These are phyloP conservation scores for Sorex araneus DNA, from an alignment of 2,113 vertebrate genomes.

Conservation along the genomic window DNA sequence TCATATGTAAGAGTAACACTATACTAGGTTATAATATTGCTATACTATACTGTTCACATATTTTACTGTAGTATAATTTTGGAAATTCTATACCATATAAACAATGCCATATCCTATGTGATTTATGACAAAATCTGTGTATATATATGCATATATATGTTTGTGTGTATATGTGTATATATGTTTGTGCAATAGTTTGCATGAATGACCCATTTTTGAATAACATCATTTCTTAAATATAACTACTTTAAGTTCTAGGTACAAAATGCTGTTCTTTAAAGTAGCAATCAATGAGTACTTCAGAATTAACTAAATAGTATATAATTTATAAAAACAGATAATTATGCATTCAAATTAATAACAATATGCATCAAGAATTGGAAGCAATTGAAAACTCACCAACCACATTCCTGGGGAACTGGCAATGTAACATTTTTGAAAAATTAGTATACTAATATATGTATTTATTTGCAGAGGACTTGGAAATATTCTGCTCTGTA, in stretches of 20 bases:
- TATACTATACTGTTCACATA: not conserved
- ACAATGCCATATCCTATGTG: not conserved
- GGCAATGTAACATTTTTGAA: not conserved
- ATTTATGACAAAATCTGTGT: constrained; percentile 19
- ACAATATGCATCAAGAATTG: not conserved
- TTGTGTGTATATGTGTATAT: too few species aligned
- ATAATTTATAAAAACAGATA: too few species aligned
- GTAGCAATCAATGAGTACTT: not conserved
- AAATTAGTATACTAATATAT: not conserved
- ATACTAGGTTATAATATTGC: not conserved
- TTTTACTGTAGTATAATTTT: not conserved
- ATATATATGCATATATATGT: too few species aligned
- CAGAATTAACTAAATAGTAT: not conserved
- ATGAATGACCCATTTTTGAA: not conserved
- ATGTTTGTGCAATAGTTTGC: not conserved
- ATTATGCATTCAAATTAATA: not conserved
- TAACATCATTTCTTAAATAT: not conserved
- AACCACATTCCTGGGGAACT: not conserved
- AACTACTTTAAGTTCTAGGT: not conserved
- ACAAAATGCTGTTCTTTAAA: not conserved
- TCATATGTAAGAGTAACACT: not conserved
- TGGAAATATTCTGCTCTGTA: not conserved
- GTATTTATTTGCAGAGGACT: not conserved
- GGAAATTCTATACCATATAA: not conserved
- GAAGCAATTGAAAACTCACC: not conserved